A percentile compares a stretch with the other conserved stretches of the same genome.
Evolutionary conservation across 1,140 invertebrate species (phyloP).

Genomic region (Brachionus rotundiformis): DNA sequence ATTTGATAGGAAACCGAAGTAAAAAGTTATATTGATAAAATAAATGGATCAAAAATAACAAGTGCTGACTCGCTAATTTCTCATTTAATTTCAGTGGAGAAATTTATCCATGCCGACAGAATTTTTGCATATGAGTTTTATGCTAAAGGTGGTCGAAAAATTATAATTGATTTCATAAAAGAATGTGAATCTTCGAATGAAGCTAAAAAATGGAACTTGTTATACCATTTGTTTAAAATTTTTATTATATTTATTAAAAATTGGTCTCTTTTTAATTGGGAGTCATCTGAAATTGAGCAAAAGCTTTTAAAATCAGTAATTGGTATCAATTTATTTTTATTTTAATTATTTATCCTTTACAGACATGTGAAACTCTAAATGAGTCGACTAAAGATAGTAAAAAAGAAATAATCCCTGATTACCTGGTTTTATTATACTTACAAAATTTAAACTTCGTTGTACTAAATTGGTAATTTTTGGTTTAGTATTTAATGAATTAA

Average conservation of each 20-base stretch:
- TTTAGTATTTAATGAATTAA: too few relatives aligned
- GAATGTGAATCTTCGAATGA: conserved; percentile 2
- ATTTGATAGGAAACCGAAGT: conserved; percentile 48
- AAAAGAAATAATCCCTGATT: conserved; percentile 34
- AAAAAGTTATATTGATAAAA: conserved; percentile 31
- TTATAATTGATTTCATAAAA: conserved; percentile 43
- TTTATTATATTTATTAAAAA: conserved; percentile 23
- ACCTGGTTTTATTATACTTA: conserved; percentile 28
- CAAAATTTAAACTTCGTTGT: neutral
- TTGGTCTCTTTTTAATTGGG: conserved; percentile 26
- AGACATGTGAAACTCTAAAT: conserved; percentile 43
- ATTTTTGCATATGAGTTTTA: conserved; percentile 46
- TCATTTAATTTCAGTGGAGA: neutral
- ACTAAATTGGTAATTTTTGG: conserved; percentile 15
- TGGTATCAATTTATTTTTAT: neutral
- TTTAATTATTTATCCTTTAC: neutral
- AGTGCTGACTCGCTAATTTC: neutral
- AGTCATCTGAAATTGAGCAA: conserved; percentile 8
- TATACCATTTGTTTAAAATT: conserved; percentile 18
- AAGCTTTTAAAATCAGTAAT: neutral
- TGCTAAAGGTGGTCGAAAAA: conserved; percentile 44
- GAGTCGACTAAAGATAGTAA: conserved; percentile 40
- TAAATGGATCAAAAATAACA: neutral
- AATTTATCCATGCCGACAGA: neutral
- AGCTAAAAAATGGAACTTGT: conserved; percentile 36